A percentile compares a stretch with the other conserved stretches of the same genome.
Evolutionary conservation across 2,797 vertebrate species (phyloP).

Genomic region (Melanotaenia parkinsoni): DNA sequence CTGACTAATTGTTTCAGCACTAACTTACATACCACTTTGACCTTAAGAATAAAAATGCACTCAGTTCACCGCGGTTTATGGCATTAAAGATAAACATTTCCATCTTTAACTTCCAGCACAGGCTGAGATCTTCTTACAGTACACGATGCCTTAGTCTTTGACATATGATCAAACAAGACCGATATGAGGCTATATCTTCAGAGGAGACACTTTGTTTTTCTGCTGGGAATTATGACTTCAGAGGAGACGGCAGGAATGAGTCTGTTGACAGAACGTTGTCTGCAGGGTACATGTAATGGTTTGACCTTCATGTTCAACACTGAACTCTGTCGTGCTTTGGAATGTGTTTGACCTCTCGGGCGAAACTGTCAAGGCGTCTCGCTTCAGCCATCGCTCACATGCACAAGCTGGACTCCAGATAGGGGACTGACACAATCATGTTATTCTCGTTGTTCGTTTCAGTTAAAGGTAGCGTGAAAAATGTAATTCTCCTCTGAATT

Average conservation of each 20-base stretch:
- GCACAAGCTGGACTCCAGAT: slow-evolving; percentile 18
- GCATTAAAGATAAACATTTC: background rate
- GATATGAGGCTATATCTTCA: slow-evolving; percentile 26
- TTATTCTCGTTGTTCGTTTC: background rate
- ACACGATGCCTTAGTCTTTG: background rate
- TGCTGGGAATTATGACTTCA: slow-evolving; percentile 36
- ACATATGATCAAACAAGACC: slow-evolving; percentile 16
- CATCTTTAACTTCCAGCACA: slow-evolving; percentile 6
- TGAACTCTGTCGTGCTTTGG: slow-evolving; percentile 65
- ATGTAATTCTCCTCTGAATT: background rate
- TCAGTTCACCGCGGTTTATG: background rate
- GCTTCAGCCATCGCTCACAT: slow-evolving; percentile 28
- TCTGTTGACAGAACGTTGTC: slow-evolving; percentile 47
- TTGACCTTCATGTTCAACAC: slow-evolving; percentile 66
- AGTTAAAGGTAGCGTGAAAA: background rate
- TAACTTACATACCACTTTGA: slow-evolving; percentile 1
- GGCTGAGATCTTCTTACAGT: background rate
- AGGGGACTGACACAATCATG: slow-evolving; percentile 24
- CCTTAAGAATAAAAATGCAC: slow-evolving; percentile 12
- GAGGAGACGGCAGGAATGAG: slow-evolving; percentile 55
- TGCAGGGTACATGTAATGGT: slow-evolving; percentile 60
- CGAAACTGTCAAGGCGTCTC: slow-evolving; percentile 39
- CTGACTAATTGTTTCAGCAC: slow-evolving; percentile 6
- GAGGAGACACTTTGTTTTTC: slow-evolving; percentile 46
- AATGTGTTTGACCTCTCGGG: slow-evolving; percentile 68